Percentiles rank a stretch among this genome's conserved stretches.
phyloP scores from a whole-genome alignment of 1,140 invertebrate species.

The Aphaenogaster rudis region DNA sequence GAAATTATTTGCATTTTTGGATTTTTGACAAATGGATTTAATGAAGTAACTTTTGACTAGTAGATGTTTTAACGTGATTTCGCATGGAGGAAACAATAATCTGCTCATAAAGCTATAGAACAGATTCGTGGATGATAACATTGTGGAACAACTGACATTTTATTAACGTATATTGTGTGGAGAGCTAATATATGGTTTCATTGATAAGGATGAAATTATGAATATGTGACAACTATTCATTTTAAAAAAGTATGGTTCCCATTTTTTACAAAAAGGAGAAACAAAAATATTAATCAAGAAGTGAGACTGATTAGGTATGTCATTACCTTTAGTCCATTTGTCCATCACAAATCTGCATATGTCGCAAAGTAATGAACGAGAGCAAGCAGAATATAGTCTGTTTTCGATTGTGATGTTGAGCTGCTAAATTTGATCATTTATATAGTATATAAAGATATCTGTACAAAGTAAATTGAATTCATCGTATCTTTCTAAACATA shows the following conservation, averaged over 20 bases:
- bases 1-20: slow-evolving; percentile 82
- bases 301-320: slow-evolving; percentile 60
- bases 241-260: not conserved
- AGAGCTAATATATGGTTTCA: slow-evolving; percentile 16
- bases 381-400: not conserved
- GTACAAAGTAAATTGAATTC: slow-evolving; percentile 11
- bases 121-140: slow-evolving; percentile 26
- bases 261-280: slow-evolving; percentile 13
- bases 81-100: slow-evolving; percentile 38
- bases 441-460: not conserved
- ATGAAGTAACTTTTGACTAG: slow-evolving; percentile 59
- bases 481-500: not conserved
- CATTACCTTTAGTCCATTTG: not conserved
- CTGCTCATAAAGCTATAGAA: slow-evolving; percentile 33
- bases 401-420: not conserved
- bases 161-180: slow-evolving; percentile 36
- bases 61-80: slow-evolving; percentile 63
- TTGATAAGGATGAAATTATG: slow-evolving; percentile 23
- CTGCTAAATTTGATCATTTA: slow-evolving; percentile 16
- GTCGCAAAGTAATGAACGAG: slow-evolving; percentile 9
- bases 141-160: slow-evolving; percentile 31
- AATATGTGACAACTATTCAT: not conserved
- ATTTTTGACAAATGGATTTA: slow-evolving; percentile 69
- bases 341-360: not conserved
- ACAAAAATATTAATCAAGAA: not conserved